phyloP scores from a whole-genome alignment of 2,888 invertebrate genomes.

The Agelastica alni region DNA sequence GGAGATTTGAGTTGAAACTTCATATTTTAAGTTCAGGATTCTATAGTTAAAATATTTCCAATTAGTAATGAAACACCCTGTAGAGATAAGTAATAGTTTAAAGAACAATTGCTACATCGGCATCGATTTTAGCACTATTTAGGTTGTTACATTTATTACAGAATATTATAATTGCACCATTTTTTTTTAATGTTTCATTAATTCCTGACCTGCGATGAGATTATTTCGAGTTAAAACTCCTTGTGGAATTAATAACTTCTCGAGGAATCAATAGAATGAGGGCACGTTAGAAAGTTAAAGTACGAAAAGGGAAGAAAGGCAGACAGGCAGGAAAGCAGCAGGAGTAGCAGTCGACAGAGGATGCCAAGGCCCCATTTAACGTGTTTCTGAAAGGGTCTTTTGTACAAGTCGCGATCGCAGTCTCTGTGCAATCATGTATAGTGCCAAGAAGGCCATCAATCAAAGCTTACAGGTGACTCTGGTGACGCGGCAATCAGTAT shows the following conservation, averaged over 20 bases:
- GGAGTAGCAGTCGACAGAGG: conserved; percentile 6
- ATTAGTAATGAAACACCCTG: too few relatives aligned
- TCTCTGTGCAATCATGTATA: conserved; percentile 50
- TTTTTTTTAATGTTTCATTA: too few relatives aligned
- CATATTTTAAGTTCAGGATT: too few relatives aligned
- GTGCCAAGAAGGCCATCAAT: conserved; percentile 51
- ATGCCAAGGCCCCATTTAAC: conserved; percentile 27
- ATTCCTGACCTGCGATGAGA: too few relatives aligned
- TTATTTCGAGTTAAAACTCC: too few relatives aligned
- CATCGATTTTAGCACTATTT: too few relatives aligned
- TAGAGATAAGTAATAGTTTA: too few relatives aligned
- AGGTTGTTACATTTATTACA: too few relatives aligned
- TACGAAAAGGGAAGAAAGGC: conserved; percentile 10
- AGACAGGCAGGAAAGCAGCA: conserved; percentile 3
- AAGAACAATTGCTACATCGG: too few relatives aligned
- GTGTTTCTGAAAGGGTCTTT: conserved; percentile 36
- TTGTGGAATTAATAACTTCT: conserved; percentile 18
- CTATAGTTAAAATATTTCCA: too few relatives aligned
- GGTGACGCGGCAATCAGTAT: conserved; percentile 46
- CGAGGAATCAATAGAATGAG: conserved; percentile 19
- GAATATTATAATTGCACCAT: too few relatives aligned
- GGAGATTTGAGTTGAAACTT: too few relatives aligned
- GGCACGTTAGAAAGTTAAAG: conserved; percentile 25
- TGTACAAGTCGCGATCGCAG: conserved; percentile 37
- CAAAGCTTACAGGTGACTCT: conserved; percentile 49